Conservation (phyloP, 2,113 vertebrate genomes). For the Condylura cristata region DNA sequence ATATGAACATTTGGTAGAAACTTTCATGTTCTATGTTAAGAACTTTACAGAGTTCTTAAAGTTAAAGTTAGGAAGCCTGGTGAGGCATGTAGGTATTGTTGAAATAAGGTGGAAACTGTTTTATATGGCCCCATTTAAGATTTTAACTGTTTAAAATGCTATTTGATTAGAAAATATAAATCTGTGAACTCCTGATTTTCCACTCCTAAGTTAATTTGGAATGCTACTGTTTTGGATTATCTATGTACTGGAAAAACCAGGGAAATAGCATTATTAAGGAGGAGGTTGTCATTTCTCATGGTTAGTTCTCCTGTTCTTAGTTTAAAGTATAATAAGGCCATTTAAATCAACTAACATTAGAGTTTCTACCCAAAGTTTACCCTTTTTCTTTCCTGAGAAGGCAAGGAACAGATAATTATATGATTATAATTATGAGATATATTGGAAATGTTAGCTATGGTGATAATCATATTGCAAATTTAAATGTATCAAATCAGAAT, state of each 20-base stretch:
- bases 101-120: background rate
- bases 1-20: background rate
- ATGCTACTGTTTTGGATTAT: background rate
- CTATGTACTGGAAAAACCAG: background rate
- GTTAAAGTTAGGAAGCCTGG: background rate
- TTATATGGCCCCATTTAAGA: background rate
- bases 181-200: background rate
- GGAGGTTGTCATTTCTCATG: background rate
- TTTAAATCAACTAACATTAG: background rate
- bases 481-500: background rate
- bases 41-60: background rate
- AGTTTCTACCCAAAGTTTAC: background rate
- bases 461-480: background rate
- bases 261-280: no score
- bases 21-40: background rate
- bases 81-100: background rate
- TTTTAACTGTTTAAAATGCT: background rate
- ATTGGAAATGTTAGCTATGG: background rate
- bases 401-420: no score
- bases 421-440: background rate
- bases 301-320: background rate
- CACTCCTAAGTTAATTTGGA: background rate
- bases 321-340: background rate
- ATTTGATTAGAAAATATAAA: background rate
- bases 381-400: background rate